Evolutionary conservation across 2,113 vertebrate genomes (phyloP), one percentile per base, ranked within the genome.

Genomic region (Apteryx mantelli): DNA sequence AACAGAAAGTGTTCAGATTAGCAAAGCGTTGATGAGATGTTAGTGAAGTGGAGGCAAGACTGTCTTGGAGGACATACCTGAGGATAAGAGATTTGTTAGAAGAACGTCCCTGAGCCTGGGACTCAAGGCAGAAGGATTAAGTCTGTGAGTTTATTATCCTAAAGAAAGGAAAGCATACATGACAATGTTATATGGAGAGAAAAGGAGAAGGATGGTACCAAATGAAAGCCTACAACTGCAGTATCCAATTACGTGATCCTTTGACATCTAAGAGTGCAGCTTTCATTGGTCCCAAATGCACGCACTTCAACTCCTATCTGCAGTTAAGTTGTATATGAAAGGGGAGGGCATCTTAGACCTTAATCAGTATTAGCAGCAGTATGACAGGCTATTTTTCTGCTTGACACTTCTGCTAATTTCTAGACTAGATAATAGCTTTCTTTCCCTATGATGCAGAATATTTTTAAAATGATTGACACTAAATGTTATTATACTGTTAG

Each of bases 381-480:
- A 85, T 96, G 97, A 97, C 88, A 96, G 94, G 75, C 81, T 97
- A 86, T 94, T 94, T 97, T 97, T 97, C 96, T 94, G 70, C 82
- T 91, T 98, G 96, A 93, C 91, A 93, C 82, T 97, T 97, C 56
- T 3, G 2, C 92, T 98, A 97, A 98, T 97, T 98, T 88, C 96
- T 95, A 83, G 56, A 64, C 85, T 96, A 97, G 86, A 96, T 98
- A 98, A 98, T 95, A 94, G 93, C 93, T 98, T 97, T 97, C 92
- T 91, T 98, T 89, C 91, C 75, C 68, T 91, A 85, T 96, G 92
- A 98, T 93, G 97, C 34, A 86, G 74, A 97, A 92, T 80, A 77
- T n/a, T 97, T 98, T 98, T 87, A 50, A 97, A 97, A 96, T 98
- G 97, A 98, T 97, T 98, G 98, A 97, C 98, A 93, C 55, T 96